phyloP scores from a whole-genome alignment of 2,888 invertebrate species.

The Pollenia angustigena region DNA sequence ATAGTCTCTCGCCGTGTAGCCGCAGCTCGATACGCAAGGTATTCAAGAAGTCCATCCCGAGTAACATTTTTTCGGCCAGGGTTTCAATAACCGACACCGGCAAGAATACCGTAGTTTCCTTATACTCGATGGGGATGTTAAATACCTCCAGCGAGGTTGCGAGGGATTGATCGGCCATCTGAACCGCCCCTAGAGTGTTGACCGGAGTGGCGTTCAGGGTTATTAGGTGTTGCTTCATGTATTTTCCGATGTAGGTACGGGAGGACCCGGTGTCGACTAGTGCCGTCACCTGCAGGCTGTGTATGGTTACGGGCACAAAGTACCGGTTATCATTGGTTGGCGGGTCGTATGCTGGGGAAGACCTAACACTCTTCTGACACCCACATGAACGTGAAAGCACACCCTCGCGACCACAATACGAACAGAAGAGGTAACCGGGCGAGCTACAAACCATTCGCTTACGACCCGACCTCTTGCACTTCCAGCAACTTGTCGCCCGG shows the following conservation, averaged over 20 bases:
- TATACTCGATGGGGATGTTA: not conserved
- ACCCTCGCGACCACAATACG: too few relatives aligned
- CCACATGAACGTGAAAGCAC: too few relatives aligned
- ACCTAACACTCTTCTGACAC: too few relatives aligned
- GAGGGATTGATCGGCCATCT: slow-evolving; percentile 23
- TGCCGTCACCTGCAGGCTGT: not conserved
- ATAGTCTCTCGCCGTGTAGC: not conserved
- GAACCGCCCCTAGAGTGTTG: not conserved
- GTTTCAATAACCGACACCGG: not conserved
- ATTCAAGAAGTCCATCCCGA: slow-evolving; percentile 12
- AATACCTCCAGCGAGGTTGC: not conserved
- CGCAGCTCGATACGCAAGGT: not conserved
- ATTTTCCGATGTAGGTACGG: not conserved
- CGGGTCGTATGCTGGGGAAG: not conserved
- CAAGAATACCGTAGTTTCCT: not conserved
- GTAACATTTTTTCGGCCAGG: slow-evolving; percentile 1
- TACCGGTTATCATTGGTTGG: not conserved
- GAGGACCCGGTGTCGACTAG: slow-evolving; percentile 15
- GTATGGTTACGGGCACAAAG: not conserved
- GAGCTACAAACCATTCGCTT: too few relatives aligned
- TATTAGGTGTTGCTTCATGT: not conserved
- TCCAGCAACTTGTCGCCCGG: too few relatives aligned
- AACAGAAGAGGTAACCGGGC: too few relatives aligned
- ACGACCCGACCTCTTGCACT: too few relatives aligned
- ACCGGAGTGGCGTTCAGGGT: not conserved